Percentiles rank a stretch among this genome's conserved stretches.
These are phyloP conservation scores for Lutraria lutraria DNA, from an alignment of 2,888 invertebrate species.

Conservation along the genomic window DNA sequence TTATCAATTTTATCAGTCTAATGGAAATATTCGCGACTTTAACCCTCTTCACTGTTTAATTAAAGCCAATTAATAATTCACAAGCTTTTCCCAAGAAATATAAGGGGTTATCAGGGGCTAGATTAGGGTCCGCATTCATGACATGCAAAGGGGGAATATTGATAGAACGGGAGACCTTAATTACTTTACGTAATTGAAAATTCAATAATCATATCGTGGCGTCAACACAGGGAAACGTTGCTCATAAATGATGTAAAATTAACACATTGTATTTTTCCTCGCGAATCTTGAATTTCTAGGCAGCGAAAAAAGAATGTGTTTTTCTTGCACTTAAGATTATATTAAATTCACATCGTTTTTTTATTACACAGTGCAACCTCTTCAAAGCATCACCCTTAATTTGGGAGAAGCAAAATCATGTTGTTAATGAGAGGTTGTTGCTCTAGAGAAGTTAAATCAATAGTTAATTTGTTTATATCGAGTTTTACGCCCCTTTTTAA, in stretches of 20 bases:
- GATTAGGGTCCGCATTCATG: conserved; percentile 46
- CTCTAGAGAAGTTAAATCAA: no score
- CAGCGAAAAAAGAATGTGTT: not conserved
- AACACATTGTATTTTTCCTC: conserved; percentile 33
- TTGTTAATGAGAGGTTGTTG: no score
- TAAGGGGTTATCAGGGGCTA: conserved; percentile 43
- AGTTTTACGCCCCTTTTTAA: no score
- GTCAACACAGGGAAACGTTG: conserved; percentile 3
- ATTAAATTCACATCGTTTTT: no score
- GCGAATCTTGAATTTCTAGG: conserved; percentile 18
- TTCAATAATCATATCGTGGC: conserved; percentile 63
- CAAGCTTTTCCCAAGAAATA: conserved; percentile 20
- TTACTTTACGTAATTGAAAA: conserved; percentile 65
- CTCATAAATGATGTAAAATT: conserved; percentile 67
- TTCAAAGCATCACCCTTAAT: no score
- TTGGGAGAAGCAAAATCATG: no score
- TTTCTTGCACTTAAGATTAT: not conserved
- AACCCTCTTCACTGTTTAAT: conserved; percentile 22
- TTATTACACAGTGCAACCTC: no score
- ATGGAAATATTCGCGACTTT: not conserved
- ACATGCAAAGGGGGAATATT: conserved; percentile 35
- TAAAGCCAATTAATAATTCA: conserved; percentile 23
- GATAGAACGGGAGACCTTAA: conserved; percentile 46
- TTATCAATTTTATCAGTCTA: not conserved
- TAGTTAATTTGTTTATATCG: no score